Percentiles rank a stretch among this genome's conserved stretches.
Evolutionary conservation across 2,888 invertebrate genomes (phyloP).

Genomic region (Cephus pulcher): DNA sequence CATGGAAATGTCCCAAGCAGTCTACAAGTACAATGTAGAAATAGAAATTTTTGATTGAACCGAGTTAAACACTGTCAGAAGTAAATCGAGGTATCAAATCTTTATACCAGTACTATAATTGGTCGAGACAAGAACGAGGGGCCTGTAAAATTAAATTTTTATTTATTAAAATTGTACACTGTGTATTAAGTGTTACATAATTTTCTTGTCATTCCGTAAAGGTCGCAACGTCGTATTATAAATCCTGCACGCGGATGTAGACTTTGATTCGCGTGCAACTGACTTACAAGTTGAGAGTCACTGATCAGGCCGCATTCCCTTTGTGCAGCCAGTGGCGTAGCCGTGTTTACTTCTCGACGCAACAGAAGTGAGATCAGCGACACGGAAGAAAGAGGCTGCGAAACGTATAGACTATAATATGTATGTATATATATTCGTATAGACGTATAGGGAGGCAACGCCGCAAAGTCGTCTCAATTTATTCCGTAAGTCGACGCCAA

Average conservation of each 20-base stretch:
- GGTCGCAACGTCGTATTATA: background rate
- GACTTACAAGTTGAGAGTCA: constrained; percentile 40
- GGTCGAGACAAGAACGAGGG: too few species aligned
- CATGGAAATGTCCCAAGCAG: background rate
- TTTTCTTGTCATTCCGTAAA: background rate
- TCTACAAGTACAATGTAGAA: background rate
- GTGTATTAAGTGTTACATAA: background rate
- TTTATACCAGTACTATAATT: too few species aligned
- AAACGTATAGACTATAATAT: constrained; percentile 6
- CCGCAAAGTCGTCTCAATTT: constrained; percentile 42
- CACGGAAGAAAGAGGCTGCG: constrained; percentile 37
- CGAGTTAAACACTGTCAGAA: background rate
- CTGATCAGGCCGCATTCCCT: constrained; percentile 51
- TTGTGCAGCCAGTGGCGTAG: constrained; percentile 55
- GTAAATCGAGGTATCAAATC: background rate
- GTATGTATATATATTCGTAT: constrained; percentile 3
- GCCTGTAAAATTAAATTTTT: background rate
- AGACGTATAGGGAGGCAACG: constrained; percentile 19
- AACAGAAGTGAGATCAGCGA: constrained; percentile 42
- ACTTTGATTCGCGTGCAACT: constrained; percentile 2
- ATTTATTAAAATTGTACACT: background rate
- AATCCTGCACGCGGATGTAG: constrained; percentile 30
- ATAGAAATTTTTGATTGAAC: background rate
- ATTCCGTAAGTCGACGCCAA: constrained; percentile 41
- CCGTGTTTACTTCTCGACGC: constrained; percentile 42